A percentile compares a stretch with the other conserved stretches of the same genome.
Conservation (phyloP, 2,888 invertebrate genomes). For the Ochlodes sylvanus region DNA sequence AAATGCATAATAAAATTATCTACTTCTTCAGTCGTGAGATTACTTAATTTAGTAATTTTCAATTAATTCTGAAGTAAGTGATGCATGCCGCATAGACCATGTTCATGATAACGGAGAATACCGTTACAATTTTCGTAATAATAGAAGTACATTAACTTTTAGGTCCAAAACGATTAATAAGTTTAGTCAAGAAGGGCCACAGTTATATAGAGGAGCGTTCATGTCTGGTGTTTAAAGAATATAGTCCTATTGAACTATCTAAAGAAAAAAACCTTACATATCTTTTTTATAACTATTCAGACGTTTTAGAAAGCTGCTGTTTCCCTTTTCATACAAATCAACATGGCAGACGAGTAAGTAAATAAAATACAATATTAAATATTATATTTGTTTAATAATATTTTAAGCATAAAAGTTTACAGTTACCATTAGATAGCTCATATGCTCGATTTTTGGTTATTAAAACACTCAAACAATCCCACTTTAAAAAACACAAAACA, state of each 20-base stretch:
- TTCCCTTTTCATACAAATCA: slow-evolving; percentile 52
- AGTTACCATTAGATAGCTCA: too few relatives aligned
- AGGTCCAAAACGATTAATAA: slow-evolving; percentile 61
- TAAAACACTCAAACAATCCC: too few relatives aligned
- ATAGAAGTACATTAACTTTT: slow-evolving; percentile 25
- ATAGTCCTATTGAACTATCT: slow-evolving; percentile 52
- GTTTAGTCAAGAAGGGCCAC: slow-evolving; percentile 59
- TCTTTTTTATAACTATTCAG: slow-evolving; percentile 67
- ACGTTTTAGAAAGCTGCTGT: slow-evolving; percentile 69
- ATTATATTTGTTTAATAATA: too few relatives aligned
- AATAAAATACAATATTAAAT: neutral
- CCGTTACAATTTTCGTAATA: neutral
- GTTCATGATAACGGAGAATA: too few relatives aligned
- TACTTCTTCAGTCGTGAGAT: too few relatives aligned
- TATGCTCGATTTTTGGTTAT: too few relatives aligned
- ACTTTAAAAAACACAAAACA: too few relatives aligned
- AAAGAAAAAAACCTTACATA: slow-evolving; percentile 54
- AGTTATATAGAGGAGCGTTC: slow-evolving; percentile 58
- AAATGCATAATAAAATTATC: too few relatives aligned
- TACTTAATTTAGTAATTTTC: too few relatives aligned
- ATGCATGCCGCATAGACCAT: too few relatives aligned
- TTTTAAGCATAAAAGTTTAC: too few relatives aligned
- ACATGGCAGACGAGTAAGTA: slow-evolving; percentile 57
- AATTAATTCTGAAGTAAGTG: too few relatives aligned
- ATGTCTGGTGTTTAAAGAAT: slow-evolving; percentile 63